Evolutionary conservation across 2,888 invertebrate species (phyloP), one percentile per base, ranked within the genome.

Genomic region (Chamaedrilus cognettii): DNA sequence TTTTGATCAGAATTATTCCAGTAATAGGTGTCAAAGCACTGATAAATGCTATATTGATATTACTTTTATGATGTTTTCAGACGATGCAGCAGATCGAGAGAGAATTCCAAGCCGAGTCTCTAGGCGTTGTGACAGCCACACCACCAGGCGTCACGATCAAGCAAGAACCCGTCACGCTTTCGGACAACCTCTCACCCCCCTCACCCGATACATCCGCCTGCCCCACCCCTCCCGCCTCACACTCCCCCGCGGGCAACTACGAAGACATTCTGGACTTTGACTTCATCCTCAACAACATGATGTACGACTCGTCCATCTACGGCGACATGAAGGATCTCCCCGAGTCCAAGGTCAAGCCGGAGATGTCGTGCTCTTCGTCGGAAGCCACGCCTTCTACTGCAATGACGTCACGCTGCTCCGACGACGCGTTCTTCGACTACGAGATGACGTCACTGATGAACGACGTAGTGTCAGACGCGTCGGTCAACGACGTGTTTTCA

Each of bases 141-240:
- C 42, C 42, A 15, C 42, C 42, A 15, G 11, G 19, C 19, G 42
- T 42, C 42, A 19, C 7, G 42, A 52, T 52, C 19, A 52, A 52
- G 28, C 26, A 7, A 11, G 55, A 52, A 26, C 55, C 55, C 26
- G 7, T 52, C 23, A 19, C 55, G 11, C 55, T 26, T 26, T 7
- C 15, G 7, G 28, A 26, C 26, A 5, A 7, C 26, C 26, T 23
- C 55, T 7, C 11, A 7, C 15, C 11, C 15, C 55, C 55, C 55
- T 7, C 11, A 7, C 55, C 55, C 55, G n/a, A n/a, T n/a, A n/a
- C n/a, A n/a, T n/a, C n/a, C n/a, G 15, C 28, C 55, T 52, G 55
- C 26, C 55, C 55, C 26, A 52, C 55, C 55, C 55, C 55, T 52
- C 55, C 55, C 42, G 42, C 42, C 42, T 19, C 42, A 23, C 11